Conservation (phyloP, 1,140 invertebrate genomes). For the Euwallacea fornicatus region DNA sequence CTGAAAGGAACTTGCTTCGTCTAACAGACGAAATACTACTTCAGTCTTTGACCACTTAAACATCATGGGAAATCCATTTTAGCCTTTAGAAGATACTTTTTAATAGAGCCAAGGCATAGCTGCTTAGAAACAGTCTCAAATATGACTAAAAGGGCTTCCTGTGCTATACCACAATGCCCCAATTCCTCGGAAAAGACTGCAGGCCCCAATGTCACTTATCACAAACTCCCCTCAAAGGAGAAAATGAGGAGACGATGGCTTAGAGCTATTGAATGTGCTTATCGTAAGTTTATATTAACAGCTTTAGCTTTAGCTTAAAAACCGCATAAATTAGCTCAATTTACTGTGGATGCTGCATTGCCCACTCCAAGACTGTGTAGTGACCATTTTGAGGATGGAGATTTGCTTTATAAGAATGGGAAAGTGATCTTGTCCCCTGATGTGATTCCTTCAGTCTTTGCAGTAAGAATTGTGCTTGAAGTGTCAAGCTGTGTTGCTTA, state of each 20-base stretch:
- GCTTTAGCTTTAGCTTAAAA: background rate
- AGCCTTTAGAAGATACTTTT: too few species aligned
- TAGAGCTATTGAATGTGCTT: conserved; percentile 3
- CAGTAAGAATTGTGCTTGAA: background rate
- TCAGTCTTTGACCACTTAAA: too few species aligned
- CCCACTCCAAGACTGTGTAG: conserved; percentile 8
- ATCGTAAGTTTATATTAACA: conserved; percentile 10
- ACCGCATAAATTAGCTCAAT: background rate
- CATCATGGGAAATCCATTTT: too few species aligned
- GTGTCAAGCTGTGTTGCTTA: background rate
- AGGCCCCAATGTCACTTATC: conserved; percentile 11
- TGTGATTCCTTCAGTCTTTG: conserved; percentile 19
- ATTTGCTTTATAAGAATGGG: conserved; percentile 12
- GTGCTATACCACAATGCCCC: conserved; percentile 14
- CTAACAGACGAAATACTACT: too few species aligned
- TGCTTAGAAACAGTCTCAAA: too few species aligned
- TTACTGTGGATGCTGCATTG: conserved; percentile 2
- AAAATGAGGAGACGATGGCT: conserved; percentile 22
- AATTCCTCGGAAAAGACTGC: conserved; percentile 19
- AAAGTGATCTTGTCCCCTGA: conserved; percentile 7
- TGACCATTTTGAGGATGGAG: conserved; percentile 16
- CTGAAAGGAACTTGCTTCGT: too few species aligned
- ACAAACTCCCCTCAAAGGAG: conserved; percentile 17
- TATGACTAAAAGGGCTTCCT: conserved; percentile 20
- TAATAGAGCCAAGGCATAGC: too few species aligned